Conservation (phyloP, 2,797 vertebrate species). For the Hippoglossus hippoglossus region DNA sequence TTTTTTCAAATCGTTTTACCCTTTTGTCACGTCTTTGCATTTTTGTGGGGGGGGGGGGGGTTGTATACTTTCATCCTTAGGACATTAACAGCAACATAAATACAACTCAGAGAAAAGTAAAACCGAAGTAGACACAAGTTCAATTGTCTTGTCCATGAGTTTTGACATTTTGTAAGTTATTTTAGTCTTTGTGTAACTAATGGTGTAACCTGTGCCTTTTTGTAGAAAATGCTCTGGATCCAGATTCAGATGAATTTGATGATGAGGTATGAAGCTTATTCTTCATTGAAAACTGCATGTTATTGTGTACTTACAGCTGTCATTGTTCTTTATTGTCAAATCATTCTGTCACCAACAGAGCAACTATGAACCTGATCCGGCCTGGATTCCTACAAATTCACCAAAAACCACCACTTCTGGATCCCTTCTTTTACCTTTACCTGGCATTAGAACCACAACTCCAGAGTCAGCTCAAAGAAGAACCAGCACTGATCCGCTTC, state of each 20-base stretch:
- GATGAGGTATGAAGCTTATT: conserved; percentile 62
- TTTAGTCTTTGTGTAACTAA: conserved; percentile 18
- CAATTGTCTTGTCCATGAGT: background rate
- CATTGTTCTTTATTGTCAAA: background rate
- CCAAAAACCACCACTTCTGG: conserved; percentile 64
- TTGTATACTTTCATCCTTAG: background rate
- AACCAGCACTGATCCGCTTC: conserved; percentile 43
- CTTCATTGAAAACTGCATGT: background rate
- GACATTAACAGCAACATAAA: conserved; percentile 3
- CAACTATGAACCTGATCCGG: conserved; percentile 44
- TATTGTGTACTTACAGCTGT: background rate
- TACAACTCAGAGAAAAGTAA: background rate
- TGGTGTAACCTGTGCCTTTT: conserved; percentile 71
- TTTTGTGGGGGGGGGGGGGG: background rate
- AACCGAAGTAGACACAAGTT: background rate
- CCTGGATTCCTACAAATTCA: conserved; percentile 45
- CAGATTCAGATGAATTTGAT: conserved; percentile 85
- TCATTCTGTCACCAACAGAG: conserved; percentile 58
- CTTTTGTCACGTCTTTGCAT: conserved; percentile 23
- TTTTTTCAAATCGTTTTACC: conserved; percentile 36
- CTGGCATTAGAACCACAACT: conserved; percentile 66
- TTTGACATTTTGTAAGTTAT: background rate
- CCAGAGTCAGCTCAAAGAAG: conserved; percentile 12
- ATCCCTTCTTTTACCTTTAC: conserved; percentile 61
- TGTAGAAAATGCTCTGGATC: conserved; percentile 86